phyloP scores from a whole-genome alignment of 2,113 vertebrate genomes.

The Sylvietta virens region DNA sequence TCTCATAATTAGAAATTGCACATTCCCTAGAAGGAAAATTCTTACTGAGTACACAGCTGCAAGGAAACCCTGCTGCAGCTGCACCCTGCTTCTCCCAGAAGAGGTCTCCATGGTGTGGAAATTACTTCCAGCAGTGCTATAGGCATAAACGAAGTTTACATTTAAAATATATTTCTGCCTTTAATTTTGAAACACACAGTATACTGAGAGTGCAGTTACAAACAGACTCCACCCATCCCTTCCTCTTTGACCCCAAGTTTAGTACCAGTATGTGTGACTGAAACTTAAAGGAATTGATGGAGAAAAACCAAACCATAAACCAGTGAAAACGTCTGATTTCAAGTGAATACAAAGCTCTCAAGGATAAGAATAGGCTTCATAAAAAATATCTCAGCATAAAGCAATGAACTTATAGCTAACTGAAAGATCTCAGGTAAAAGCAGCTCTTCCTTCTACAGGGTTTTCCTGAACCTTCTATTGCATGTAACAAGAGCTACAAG shows the following conservation, averaged over 20 bases:
- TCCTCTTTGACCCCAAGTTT: background rate
- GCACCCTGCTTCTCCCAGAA: background rate
- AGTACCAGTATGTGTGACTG: background rate
- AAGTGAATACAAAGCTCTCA: background rate
- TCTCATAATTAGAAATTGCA: slow-evolving; percentile 7
- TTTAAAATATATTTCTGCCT: background rate
- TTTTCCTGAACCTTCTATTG: background rate
- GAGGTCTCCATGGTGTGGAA: background rate
- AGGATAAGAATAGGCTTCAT: background rate
- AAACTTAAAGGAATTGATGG: background rate
- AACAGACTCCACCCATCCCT: background rate
- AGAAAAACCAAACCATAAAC: background rate
- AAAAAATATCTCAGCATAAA: background rate
- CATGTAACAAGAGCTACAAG: background rate
- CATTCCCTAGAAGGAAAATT: background rate
- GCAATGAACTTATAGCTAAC: background rate
- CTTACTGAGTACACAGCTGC: background rate
- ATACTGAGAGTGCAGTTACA: background rate
- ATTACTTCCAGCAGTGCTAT: background rate
- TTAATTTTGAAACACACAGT: background rate
- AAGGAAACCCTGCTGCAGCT: background rate
- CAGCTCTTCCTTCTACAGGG: background rate
- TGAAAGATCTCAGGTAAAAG: background rate
- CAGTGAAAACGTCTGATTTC: background rate
- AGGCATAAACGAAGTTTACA: background rate